Evolutionary conservation across 2,888 invertebrate species (phyloP).

Genomic region (Anorthoa munda): DNA sequence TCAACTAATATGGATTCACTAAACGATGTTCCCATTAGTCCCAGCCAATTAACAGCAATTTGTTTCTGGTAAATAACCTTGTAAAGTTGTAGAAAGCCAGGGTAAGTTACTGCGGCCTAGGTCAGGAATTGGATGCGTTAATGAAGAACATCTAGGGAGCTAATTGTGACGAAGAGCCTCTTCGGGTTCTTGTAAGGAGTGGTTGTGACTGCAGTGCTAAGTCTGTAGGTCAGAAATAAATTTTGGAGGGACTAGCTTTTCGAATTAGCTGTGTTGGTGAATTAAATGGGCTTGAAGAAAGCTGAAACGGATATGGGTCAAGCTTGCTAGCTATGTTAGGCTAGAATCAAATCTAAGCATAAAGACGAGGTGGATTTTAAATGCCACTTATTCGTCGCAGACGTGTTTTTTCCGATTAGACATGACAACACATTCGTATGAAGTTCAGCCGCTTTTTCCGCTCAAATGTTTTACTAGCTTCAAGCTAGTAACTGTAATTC

Average conservation of each 20-base stretch:
- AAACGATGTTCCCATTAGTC: slow-evolving; percentile 61
- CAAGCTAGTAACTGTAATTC: too few species aligned
- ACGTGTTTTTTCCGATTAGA: too few species aligned
- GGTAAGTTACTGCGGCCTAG: slow-evolving; percentile 55
- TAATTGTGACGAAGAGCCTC: slow-evolving; percentile 58
- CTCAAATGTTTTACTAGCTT: background rate
- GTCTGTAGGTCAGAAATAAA: slow-evolving; percentile 38
- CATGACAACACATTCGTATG: too few species aligned
- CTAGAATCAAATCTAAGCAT: rapidly evolving
- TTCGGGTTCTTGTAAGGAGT: slow-evolving; percentile 12
- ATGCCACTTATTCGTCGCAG: background rate
- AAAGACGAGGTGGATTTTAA: background rate
- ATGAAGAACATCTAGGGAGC: slow-evolving; percentile 57
- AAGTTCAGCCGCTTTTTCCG: background rate
- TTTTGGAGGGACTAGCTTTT: slow-evolving; percentile 26
- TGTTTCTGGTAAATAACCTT: slow-evolving; percentile 55
- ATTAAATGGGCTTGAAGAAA: slow-evolving; percentile 21
- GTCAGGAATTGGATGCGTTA: slow-evolving; percentile 61
- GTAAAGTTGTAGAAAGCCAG: slow-evolving; percentile 55
- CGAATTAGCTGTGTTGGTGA: slow-evolving; percentile 22
- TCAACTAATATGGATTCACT: slow-evolving; percentile 28
- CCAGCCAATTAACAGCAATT: slow-evolving; percentile 62
- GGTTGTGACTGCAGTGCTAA: slow-evolving; percentile 31
- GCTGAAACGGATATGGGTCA: slow-evolving; percentile 21
- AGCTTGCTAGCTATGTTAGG: background rate